Conservation (phyloP, 1,140 invertebrate genomes). For the Neocloeon triangulifer region DNA sequence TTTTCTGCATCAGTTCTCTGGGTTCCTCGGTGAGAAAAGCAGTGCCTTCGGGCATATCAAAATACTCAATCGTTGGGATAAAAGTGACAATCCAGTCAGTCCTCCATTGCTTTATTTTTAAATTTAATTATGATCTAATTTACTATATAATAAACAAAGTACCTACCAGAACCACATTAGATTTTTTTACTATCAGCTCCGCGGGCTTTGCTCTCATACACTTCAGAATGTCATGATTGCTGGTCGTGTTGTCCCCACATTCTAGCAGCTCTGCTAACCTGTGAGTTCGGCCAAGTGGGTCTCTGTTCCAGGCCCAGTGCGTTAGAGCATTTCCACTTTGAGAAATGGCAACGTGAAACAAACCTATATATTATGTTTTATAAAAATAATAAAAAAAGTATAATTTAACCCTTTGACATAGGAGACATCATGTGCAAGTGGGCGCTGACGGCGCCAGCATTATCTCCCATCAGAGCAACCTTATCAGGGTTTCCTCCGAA, state of each 20-base stretch:
- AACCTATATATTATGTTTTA: constrained; percentile 1
- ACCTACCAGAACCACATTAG: background rate
- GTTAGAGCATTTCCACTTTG: constrained; percentile 2
- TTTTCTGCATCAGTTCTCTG: constrained; percentile 2
- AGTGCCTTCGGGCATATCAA: background rate
- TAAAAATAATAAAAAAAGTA: background rate
- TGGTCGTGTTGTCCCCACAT: background rate
- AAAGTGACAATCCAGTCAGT: too few relatives aligned
- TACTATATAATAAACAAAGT: too few relatives aligned
- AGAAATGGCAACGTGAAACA: constrained; percentile 5
- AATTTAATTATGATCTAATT: too few relatives aligned
- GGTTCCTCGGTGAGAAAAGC: constrained; percentile 4
- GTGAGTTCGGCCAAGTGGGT: constrained; percentile 1
- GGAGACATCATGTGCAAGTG: constrained; percentile 9
- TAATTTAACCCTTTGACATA: constrained; percentile 1
- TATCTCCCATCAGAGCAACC: constrained; percentile 21
- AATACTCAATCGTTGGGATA: background rate
- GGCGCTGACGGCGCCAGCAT: constrained; percentile 18
- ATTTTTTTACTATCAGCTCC: background rate
- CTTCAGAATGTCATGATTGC: background rate
- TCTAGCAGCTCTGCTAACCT: background rate
- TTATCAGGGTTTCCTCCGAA: constrained; percentile 22
- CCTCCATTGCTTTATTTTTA: too few relatives aligned
- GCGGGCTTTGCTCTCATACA: background rate
- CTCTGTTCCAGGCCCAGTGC: too few relatives aligned